Percentiles rank a stretch among this genome's conserved stretches.
phyloP scores from a whole-genome alignment of 2,888 invertebrate genomes.

The Trissolcus brochymenae region DNA sequence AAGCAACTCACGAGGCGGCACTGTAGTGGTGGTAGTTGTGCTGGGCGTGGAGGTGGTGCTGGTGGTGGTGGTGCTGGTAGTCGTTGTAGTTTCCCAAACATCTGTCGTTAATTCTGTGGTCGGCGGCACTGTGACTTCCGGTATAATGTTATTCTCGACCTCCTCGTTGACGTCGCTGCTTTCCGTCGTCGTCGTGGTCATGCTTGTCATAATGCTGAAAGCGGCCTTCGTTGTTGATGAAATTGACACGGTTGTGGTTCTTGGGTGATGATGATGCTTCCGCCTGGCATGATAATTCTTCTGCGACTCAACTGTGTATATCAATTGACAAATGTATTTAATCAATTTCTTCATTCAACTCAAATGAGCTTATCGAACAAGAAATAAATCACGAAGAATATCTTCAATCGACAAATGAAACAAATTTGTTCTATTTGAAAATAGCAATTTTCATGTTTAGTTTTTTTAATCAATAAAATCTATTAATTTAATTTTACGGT shows the following conservation, averaged over 20 bases:
- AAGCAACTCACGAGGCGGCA: conserved; percentile 76
- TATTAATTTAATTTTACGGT: no score
- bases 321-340: conserved; percentile 34
- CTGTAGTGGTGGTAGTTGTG: conserved; percentile 74
- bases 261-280: conserved; percentile 70
- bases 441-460: no score
- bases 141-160: conserved; percentile 72
- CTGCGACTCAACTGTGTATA: conserved; percentile 88
- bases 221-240: conserved; percentile 76
- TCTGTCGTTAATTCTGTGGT: conserved; percentile 67
- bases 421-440: no score
- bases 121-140: conserved; percentile 69
- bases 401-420: no score
- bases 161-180: conserved; percentile 64
- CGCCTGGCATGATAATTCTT: conserved; percentile 87
- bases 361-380: background rate
- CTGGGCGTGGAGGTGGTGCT: conserved; percentile 67
- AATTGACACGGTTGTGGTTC: conserved; percentile 76
- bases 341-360: background rate
- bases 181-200: conserved; percentile 75
- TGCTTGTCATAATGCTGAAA: conserved; percentile 77
- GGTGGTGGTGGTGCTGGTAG: conserved; percentile 62
- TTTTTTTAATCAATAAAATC: no score
- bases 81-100: conserved; percentile 74
- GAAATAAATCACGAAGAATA: background rate